Base-by-base conservation (phyloP, 2,888 invertebrate species). In the Heliconius hortense region DNA sequence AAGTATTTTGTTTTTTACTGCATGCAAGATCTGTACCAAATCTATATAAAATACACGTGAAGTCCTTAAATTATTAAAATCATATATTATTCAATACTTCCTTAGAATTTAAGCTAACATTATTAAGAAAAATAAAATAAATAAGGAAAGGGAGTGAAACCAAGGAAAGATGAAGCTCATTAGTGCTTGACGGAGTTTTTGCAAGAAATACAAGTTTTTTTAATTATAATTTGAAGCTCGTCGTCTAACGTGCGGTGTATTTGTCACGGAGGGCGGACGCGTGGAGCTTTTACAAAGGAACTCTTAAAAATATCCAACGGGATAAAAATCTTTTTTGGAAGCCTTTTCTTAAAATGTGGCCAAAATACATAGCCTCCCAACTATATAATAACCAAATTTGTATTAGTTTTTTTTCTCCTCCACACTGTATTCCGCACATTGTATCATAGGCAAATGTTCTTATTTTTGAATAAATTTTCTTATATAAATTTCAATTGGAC, bases 101-200 rank as follows among this genome's bases (percentile, higher is more conserved):
- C 48, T 48, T n/a, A 69, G 3, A n/a, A 56, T 56, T 31, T 69
- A 24, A n/a, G 43, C 13, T 15, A 71, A 71, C 31, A 39, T 71
- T 71, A 69, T 39, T 18, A 39, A 72, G 35, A 28, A 66, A 75
- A 72, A 75, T 43, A 53, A 67, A 64, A 70, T 39, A 71, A 66
- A 59, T 59, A 48, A 71, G 66, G 48, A 66, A 67, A 71, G 71
- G 31, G 63, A 71, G 56, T 60, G 39, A 43, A 62, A 62, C 66
- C 66, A 39, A 71, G 71, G 66, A 66, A 68, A 76, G 74, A 76
- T 72, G 74, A 72, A 43, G 71, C 76, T 74, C 76, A 76, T 76
- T 76, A 76, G 74, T 62, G 74, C 74, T 66, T 66, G 71, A 43
- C 21, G 18, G 26, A 71, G 56, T 62, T 71, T 71, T 62, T 43